Conservation (phyloP, 1,140 invertebrate species). For the Pentalonia nigronervosa region DNA sequence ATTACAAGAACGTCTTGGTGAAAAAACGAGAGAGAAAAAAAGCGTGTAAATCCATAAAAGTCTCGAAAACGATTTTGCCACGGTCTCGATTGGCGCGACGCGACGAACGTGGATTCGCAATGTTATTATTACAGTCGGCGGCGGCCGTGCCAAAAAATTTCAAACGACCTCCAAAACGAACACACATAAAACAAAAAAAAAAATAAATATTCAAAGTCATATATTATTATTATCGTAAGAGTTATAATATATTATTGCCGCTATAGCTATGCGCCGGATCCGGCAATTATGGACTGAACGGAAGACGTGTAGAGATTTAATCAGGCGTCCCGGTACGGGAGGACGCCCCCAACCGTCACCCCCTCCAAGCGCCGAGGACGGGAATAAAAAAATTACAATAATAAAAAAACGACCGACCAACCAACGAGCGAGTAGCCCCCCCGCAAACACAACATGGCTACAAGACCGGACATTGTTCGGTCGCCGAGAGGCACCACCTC, state of each 20-base stretch:
- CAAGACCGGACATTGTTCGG: background rate
- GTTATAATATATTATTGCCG: background rate
- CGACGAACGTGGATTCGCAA: background rate
- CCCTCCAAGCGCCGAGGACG: background rate
- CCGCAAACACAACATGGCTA: slow-evolving; percentile 21
- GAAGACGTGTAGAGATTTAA: background rate
- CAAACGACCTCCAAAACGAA: background rate
- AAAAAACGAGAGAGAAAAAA: no score
- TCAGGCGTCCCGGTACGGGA: background rate
- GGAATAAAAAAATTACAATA: background rate
- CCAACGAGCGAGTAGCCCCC: background rate
- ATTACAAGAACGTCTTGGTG: no score
- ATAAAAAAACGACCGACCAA: background rate
- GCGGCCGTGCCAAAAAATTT: slow-evolving; percentile 35
- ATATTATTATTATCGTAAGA: background rate
- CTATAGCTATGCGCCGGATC: background rate
- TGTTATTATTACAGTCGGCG: background rate
- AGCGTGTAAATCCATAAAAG: background rate
- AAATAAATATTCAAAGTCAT: background rate
- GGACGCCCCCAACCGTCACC: slow-evolving; percentile 5
- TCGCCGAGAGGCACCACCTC: slow-evolving; percentile 4
- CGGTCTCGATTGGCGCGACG: background rate
- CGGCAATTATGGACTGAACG: slow-evolving; percentile 11
- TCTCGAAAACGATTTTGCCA: background rate
- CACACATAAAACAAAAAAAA: background rate